phyloP scores from a whole-genome alignment of 2,888 invertebrate genomes.

The Spodoptera littoralis region DNA sequence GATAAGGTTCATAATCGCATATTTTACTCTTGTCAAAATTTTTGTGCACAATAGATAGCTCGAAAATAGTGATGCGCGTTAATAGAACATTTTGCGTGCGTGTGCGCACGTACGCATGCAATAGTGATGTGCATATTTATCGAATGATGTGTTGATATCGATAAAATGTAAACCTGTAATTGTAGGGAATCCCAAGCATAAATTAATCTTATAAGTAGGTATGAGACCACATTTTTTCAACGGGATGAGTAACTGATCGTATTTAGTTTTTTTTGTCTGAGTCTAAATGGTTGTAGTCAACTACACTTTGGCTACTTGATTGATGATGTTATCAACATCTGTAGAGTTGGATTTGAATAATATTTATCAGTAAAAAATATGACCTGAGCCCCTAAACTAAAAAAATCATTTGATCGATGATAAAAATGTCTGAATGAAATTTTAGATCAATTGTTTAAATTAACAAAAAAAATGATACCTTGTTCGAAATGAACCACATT shows the following conservation, averaged over 20 bases:
- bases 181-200: slow-evolving; percentile 4
- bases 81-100: slow-evolving; percentile 66
- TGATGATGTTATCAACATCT: too few relatives aligned
- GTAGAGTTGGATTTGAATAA: too few relatives aligned
- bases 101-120: slow-evolving; percentile 70
- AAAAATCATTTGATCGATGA: too few relatives aligned
- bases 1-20: slow-evolving; percentile 21
- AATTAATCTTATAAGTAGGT: slow-evolving; percentile 1
- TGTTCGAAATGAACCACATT: too few relatives aligned
- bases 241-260: slow-evolving; percentile 18
- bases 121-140: slow-evolving; percentile 57
- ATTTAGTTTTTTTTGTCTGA: neutral
- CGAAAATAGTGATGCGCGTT: slow-evolving; percentile 56
- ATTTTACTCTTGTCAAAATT: slow-evolving; percentile 20
- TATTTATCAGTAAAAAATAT: too few relatives aligned
- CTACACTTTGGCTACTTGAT: too few relatives aligned
- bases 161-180: slow-evolving; percentile 20
- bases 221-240: slow-evolving; percentile 8
- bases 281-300: too few relatives aligned
- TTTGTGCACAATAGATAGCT: slow-evolving; percentile 23
- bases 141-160: slow-evolving; percentile 34
- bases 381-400: too few relatives aligned
- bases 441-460: too few relatives aligned
- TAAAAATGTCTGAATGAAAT: too few relatives aligned
- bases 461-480: too few relatives aligned